Evolutionary conservation across 2,888 invertebrate species (phyloP), one percentile per base, ranked within the genome.

Genomic region (Pomacea canaliculata): DNA sequence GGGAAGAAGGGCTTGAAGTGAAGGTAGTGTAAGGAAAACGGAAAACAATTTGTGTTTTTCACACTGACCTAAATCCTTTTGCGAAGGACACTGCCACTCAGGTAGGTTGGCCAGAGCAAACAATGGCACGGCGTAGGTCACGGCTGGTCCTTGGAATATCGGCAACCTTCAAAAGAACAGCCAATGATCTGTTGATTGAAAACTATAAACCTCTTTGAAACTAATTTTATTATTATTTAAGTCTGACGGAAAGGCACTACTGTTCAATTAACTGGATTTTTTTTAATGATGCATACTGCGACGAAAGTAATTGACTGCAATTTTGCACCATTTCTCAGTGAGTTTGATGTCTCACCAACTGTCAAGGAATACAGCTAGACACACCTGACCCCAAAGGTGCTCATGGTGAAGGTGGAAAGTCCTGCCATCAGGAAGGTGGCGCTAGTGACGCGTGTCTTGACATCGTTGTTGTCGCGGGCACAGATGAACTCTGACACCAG

Each of bases 371-470:
- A 56, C 51, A 7, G 51, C 3, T 13, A 12, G 2, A 27, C 63
- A 23, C 63, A 68, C 68, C 76, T 65, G 49, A 78, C 76, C 0
- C 78, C 78, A 23, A 78, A 65, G 7, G 78, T 78, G 19, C 72
- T 76, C 59, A 78, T 71, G 37, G 62, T 46, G 65, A 78, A 76
- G 9, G 78, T 78, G 16, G 78, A 74, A 9, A 78, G 19, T 9
- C 78, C 78, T 67, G 76, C 73, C 78, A 78, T 78, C 7, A 78
- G 19, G 68, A 78, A 67, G 51, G 78, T 78, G 27, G 78, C 70
- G 60, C 78, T 76, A 1, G 76, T n/a, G 12, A 78, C 73, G 12
- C 48, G 37, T 7, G 73, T 66, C 49, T 73, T 78, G n/a, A 78
- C 37, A 13, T 48, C 66, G 18, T 51, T 23, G 10, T 78, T 76